A percentile compares a stretch with the other conserved stretches of the same genome.
phyloP scores from a whole-genome alignment of 1,140 invertebrate species.

The Zaprionus vittiger region DNA sequence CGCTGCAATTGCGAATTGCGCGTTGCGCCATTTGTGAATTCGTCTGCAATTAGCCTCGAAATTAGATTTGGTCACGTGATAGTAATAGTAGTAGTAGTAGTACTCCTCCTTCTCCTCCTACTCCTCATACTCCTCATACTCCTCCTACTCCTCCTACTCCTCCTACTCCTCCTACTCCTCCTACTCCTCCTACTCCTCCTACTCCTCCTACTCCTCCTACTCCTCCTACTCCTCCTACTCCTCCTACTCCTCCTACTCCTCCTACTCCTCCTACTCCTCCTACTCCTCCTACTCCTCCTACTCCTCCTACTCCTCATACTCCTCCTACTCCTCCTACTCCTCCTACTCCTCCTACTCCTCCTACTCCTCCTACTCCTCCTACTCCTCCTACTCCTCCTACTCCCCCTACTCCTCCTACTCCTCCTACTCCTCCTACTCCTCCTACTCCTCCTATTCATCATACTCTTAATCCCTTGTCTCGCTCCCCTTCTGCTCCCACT shows the following conservation, averaged over 20 bases:
- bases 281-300: no score
- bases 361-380: no score
- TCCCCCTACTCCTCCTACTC: no score
- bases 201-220: no score
- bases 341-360: no score
- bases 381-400: no score
- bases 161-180: neutral
- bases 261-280: no score
- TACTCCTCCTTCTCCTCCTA: neutral
- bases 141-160: neutral
- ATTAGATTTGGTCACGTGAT: conserved; percentile 50
- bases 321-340: neutral
- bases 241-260: no score
- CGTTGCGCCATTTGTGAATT: conserved; percentile 52
- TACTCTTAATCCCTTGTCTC: neutral
- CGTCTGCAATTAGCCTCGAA: conserved; percentile 70
- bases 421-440: no score
- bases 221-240: no score
- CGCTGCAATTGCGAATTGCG: conserved; percentile 33
- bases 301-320: neutral
- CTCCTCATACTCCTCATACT: neutral
- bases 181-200: neutral
- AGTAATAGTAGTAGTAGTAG: no score
- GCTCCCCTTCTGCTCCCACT: neutral
- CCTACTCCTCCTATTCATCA: neutral